Conservation (phyloP, 2,797 vertebrate species). For the Sylvilagus floridanus region DNA sequence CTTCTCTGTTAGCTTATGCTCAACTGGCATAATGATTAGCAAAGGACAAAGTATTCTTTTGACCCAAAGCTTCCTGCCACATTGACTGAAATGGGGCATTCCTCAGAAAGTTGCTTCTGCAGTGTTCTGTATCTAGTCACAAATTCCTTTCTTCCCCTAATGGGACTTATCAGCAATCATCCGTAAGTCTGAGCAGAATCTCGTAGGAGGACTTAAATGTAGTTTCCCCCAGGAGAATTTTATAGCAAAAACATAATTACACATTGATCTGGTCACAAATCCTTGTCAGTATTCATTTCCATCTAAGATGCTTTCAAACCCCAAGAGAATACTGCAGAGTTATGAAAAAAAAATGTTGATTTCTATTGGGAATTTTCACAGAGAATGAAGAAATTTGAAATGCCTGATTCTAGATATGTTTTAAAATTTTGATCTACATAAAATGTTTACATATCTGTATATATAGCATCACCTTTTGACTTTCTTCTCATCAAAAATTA, state of each 20-base stretch:
- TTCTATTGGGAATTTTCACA: constrained; percentile 38
- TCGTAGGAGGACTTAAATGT: constrained; percentile 56
- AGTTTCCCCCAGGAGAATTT: constrained; percentile 59
- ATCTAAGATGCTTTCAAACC: constrained; percentile 57
- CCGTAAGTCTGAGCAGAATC: neutral
- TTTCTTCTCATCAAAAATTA: no score
- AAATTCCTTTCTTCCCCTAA: constrained; percentile 12
- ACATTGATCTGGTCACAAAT: constrained; percentile 69
- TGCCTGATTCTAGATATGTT: constrained; percentile 1
- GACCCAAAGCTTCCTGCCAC: neutral
- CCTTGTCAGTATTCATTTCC: constrained; percentile 63
- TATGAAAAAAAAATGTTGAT: constrained; percentile 43
- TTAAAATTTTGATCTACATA: constrained; percentile 45
- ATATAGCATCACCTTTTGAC: neutral
- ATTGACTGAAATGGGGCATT: neutral
- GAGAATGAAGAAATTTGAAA: constrained; percentile 38
- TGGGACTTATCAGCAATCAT: constrained; percentile 28
- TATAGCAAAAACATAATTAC: constrained; percentile 67
- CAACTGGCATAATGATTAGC: neutral
- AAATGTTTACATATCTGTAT: neutral
- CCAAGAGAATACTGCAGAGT: neutral
- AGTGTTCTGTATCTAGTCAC: neutral
- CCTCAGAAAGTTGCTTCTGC: neutral
- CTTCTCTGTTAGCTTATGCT: neutral
- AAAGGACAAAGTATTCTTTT: neutral